Evolutionary conservation across 2,888 invertebrate genomes (phyloP).

Genomic region (Plusia festucae): DNA sequence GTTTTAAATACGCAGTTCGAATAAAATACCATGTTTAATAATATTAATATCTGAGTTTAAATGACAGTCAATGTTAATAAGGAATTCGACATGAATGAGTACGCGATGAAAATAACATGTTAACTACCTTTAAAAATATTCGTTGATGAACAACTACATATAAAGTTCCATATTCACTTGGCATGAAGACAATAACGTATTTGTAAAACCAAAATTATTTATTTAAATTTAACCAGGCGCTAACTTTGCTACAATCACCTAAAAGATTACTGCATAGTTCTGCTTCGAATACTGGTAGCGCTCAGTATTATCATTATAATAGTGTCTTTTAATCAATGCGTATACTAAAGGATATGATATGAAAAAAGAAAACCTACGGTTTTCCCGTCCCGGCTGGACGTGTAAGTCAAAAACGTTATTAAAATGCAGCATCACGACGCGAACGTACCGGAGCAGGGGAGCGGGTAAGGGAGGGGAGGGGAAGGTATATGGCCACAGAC

Average conservation of each 20-base stretch:
- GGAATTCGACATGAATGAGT: background rate
- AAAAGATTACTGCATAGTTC: background rate
- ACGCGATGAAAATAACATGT: background rate
- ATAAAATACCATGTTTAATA: background rate
- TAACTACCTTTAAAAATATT: background rate
- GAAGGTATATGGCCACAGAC: constrained; percentile 42
- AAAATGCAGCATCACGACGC: constrained; percentile 74
- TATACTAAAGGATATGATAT: constrained; percentile 29
- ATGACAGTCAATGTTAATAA: constrained; percentile 1
- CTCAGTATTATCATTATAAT: constrained; percentile 31
- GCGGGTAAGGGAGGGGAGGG: constrained; percentile 14
- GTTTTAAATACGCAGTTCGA: background rate
- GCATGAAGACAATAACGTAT: background rate
- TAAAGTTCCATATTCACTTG: background rate
- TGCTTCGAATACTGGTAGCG: constrained; percentile 14
- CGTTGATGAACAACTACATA: background rate
- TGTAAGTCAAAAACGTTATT: constrained; percentile 71
- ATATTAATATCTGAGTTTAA: background rate
- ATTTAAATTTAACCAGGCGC: background rate
- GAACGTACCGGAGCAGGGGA: constrained; percentile 38
- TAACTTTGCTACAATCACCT: background rate
- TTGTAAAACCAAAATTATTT: no score
- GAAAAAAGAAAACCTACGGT: constrained; percentile 49
- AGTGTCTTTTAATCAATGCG: no score
- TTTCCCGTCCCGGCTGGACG: constrained; percentile 62